phyloP scores from a whole-genome alignment of 1,140 invertebrate species.

The Papilio xuthus region DNA sequence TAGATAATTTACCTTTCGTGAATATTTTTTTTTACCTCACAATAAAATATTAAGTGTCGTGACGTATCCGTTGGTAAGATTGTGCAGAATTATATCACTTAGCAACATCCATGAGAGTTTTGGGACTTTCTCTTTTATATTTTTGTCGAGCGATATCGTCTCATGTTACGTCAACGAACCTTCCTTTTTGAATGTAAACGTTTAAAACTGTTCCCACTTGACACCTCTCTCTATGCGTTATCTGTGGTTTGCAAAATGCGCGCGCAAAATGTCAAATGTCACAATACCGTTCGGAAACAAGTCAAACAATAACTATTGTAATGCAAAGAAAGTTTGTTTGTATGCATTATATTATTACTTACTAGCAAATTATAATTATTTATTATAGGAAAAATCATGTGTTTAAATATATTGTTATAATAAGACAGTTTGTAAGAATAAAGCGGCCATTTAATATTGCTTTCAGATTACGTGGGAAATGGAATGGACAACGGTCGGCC shows the following conservation, averaged over 20 bases:
- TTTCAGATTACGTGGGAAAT: slow-evolving; percentile 21
- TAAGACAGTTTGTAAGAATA: slow-evolving; percentile 1
- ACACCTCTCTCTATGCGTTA: not conserved
- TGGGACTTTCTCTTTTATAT: slow-evolving; percentile 25
- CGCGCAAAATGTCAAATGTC: slow-evolving; percentile 15
- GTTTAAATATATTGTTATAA: not conserved
- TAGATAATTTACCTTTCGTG: not conserved
- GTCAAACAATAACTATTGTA: not conserved
- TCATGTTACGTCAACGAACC: slow-evolving; percentile 11
- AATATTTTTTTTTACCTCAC: not conserved
- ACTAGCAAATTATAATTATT: not conserved
- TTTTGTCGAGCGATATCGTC: slow-evolving; percentile 3
- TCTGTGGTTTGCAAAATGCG: slow-evolving; percentile 9
- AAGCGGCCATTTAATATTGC: not conserved
- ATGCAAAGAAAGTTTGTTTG: not conserved
- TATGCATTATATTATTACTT: not conserved
- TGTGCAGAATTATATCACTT: slow-evolving; percentile 10
- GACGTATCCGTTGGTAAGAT: not conserved
- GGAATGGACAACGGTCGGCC: not conserved
- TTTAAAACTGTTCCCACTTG: not conserved
- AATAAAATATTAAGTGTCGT: not conserved
- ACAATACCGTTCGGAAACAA: not conserved
- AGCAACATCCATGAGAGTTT: slow-evolving; percentile 11
- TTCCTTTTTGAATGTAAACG: not conserved
- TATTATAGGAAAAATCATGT: not conserved